phyloP scores from a whole-genome alignment of 2,888 invertebrate genomes.

The Cistogaster globosa region DNA sequence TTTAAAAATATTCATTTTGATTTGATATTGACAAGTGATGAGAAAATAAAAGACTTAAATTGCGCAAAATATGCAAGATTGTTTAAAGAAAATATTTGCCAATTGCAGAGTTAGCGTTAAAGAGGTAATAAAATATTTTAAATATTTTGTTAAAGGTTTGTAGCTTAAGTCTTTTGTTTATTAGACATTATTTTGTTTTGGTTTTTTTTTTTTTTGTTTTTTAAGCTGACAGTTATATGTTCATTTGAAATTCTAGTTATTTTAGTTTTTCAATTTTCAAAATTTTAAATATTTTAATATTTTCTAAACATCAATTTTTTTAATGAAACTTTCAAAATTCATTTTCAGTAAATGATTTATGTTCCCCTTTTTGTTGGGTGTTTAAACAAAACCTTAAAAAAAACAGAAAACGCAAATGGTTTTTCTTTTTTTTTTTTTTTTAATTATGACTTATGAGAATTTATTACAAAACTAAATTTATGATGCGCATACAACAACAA shows the following conservation, averaged over 20 bases:
- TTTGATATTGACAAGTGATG: constrained; percentile 56
- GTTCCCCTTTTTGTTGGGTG: constrained; percentile 21
- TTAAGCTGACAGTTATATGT: not conserved
- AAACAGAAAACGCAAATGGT: not conserved
- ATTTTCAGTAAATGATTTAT: constrained; percentile 40
- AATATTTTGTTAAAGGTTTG: constrained; percentile 4
- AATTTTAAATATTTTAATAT: not conserved
- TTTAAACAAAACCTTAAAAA: not conserved
- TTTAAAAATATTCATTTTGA: constrained; percentile 9
- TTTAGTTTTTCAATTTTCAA: not conserved
- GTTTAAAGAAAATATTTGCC: not conserved
- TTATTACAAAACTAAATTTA: constrained; percentile 17
- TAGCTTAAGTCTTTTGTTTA: constrained; percentile 41
- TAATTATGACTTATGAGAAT: constrained; percentile 24
- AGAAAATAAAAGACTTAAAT: constrained; percentile 50
- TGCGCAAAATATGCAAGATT: constrained; percentile 3
- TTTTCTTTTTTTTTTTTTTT: not conserved
- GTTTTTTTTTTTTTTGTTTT: not conserved
- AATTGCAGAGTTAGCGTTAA: not conserved
- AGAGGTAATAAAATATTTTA: not conserved
- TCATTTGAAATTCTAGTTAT: not conserved
- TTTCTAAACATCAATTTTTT: not conserved
- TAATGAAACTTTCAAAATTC: not conserved
- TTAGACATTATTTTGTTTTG: not conserved
- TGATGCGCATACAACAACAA: not conserved